Percentiles rank a stretch among this genome's conserved stretches.
Conservation (phyloP, 2,797 vertebrate genomes). For the Sitta carolinensis region DNA sequence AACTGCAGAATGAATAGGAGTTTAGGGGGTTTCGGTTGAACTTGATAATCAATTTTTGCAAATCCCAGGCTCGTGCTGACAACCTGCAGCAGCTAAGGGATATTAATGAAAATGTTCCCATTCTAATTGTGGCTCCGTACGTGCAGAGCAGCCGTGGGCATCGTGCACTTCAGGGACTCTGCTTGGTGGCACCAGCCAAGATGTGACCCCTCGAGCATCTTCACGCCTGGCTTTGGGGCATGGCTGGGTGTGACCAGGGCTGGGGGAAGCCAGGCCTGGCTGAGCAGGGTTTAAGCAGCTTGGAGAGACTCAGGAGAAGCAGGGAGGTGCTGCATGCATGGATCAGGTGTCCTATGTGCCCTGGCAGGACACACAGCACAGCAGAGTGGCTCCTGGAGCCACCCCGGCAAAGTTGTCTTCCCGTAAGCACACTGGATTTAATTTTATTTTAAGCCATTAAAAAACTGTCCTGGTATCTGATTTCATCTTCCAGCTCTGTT, state of each 20-base stretch:
- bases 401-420: not conserved
- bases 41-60: not conserved
- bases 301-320: not conserved
- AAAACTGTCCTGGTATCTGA: not conserved
- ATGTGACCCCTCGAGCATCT: not conserved
- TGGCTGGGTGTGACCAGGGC: not conserved
- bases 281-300: not conserved
- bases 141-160: not conserved
- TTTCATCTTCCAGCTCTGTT: not conserved
- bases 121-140: not conserved
- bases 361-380: not conserved
- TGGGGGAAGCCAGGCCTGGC: not conserved
- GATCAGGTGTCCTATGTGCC: not conserved
- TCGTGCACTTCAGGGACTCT: not conserved
- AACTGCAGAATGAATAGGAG: constrained; percentile 35
- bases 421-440: not conserved
- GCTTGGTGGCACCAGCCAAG: not conserved
- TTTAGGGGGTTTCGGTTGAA: not conserved
- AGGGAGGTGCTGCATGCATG: not conserved
- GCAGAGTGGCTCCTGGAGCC: not conserved
- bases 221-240: accelerated
- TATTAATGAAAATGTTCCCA: constrained; percentile 8
- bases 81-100: not conserved
- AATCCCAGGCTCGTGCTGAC: constrained; percentile 7
- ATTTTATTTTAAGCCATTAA: constrained; percentile 13